Percentiles rank a stretch among this genome's conserved stretches.
Conservation (phyloP, 1,140 invertebrate species). For the Pachyrhynchus sulphureomaculatus region DNA sequence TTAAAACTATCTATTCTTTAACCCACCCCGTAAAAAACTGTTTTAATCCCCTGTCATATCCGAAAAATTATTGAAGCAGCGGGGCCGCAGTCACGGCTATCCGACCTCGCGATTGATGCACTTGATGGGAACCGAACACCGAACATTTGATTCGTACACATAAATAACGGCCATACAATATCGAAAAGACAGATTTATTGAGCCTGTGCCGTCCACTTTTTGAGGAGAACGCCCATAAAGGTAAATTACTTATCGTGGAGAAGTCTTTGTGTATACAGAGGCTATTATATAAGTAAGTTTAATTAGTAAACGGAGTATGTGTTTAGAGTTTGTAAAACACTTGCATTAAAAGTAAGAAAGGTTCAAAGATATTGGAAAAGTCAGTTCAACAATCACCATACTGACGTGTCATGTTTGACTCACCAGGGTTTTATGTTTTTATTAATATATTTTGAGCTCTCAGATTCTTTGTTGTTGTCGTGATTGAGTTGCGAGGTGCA, state of each 20-base stretch:
- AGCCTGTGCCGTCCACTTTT: slow-evolving; percentile 44
- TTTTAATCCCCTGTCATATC: slow-evolving; percentile 24
- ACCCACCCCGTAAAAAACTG: slow-evolving; percentile 21
- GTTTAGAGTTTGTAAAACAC: too few relatives aligned
- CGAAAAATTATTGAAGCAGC: slow-evolving; percentile 27
- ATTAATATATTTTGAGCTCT: too few relatives aligned
- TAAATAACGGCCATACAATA: slow-evolving; percentile 50
- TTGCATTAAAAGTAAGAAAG: too few relatives aligned
- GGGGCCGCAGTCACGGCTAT: slow-evolving; percentile 18
- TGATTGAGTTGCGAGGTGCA: too few relatives aligned
- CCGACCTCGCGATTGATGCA: slow-evolving; percentile 41
- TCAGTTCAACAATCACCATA: too few relatives aligned
- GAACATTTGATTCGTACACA: slow-evolving; percentile 47
- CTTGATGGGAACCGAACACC: slow-evolving; percentile 40
- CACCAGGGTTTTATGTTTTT: too few relatives aligned
- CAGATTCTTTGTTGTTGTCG: too few relatives aligned
- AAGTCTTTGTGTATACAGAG: background rate
- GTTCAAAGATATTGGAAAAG: too few relatives aligned
- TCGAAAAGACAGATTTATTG: slow-evolving; percentile 47
- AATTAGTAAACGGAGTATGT: too few relatives aligned
- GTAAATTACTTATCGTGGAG: slow-evolving; percentile 21
- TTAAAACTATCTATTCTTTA: background rate
- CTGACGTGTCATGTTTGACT: too few relatives aligned
- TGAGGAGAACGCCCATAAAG: slow-evolving; percentile 46
- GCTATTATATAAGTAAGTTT: background rate